Base-by-base conservation (phyloP, 1,140 invertebrate species). In the Drosophila aff. region DNA sequence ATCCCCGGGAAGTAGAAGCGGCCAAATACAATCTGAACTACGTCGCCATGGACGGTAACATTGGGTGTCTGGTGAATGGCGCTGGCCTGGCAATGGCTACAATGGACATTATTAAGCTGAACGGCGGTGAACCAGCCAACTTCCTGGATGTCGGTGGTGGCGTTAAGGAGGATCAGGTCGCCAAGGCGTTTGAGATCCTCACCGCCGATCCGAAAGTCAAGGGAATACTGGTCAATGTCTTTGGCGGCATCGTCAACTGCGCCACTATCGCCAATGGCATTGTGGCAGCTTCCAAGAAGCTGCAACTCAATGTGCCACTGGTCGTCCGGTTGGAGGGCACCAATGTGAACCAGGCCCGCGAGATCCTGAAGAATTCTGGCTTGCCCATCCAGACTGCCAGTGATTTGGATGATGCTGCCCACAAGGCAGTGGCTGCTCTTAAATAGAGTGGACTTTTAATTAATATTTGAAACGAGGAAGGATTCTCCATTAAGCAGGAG, bases 211-310 rank as follows among this genome's bases (percentile, higher is more conserved):
- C 95, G n/a, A 97, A 96, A 93, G 98, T 99, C 0, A 98, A 99
- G 94, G 96, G 97, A 5, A 97, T 99, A 81, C 95, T 99, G 60
- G 98, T 99, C 0, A 99, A 99, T 94, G 98, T 99, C 5, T 99
- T 99, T 94, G 99, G 98, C 71, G 99, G 99, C 77, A 99, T 99
- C 92, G 98, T 99, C 0, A 99, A 99, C 93, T 99, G 99, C 95
- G 97, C 96, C 3, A 99, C 96, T 7, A 97, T 99, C 92, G 99
- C 99, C 4, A 97, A 96, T 87, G 99, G 99, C 52, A 97, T 99
- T 79, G 96, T 99, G 3, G 95, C 96, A 66, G 99, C 99, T 26
- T 96, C 96, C 76, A 96, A 96, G 92, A 96, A 95, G 66, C 96
- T 98, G 49, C 94, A 96, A 50, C 94, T 99, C 1, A 95, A 96